Evolutionary conservation across 2,888 invertebrate genomes (phyloP).

Genomic region (Calameuta filiformis): DNA sequence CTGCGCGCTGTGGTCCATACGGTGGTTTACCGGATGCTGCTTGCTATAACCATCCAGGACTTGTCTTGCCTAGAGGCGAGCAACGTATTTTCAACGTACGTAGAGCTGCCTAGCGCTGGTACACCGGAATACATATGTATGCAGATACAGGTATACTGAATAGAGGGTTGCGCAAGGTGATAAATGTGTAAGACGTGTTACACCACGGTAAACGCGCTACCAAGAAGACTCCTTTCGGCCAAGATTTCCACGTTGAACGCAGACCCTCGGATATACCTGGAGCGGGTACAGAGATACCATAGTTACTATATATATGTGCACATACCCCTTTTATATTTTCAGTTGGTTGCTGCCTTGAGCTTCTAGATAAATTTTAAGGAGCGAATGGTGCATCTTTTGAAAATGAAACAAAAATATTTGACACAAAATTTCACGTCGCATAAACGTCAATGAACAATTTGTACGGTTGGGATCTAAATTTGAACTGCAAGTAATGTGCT

Average conservation of each 20-base stretch:
- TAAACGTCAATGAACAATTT: background rate
- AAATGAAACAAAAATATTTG: background rate
- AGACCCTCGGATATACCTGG: background rate
- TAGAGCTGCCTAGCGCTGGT: background rate
- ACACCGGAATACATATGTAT: background rate
- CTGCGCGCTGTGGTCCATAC: background rate
- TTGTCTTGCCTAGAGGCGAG: background rate
- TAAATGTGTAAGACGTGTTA: slow-evolving; percentile 33
- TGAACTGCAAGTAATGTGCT: background rate
- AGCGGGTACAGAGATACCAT: background rate
- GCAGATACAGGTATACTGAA: background rate
- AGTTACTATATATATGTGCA: background rate
- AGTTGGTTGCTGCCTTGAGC: background rate
- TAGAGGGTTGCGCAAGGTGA: slow-evolving; percentile 21
- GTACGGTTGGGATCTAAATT: too few relatives aligned
- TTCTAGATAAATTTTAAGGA: background rate
- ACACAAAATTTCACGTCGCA: background rate
- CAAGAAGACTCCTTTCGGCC: background rate
- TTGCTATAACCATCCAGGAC: background rate
- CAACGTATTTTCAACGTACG: background rate
- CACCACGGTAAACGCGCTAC: slow-evolving; percentile 21
- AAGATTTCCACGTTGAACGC: slow-evolving; percentile 30
- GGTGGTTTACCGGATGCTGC: background rate
- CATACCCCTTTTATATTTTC: background rate
- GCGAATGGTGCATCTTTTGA: background rate